Evolutionary conservation across 2,888 invertebrate genomes (phyloP).

Genomic region (Amblyjoppa proteus): DNA sequence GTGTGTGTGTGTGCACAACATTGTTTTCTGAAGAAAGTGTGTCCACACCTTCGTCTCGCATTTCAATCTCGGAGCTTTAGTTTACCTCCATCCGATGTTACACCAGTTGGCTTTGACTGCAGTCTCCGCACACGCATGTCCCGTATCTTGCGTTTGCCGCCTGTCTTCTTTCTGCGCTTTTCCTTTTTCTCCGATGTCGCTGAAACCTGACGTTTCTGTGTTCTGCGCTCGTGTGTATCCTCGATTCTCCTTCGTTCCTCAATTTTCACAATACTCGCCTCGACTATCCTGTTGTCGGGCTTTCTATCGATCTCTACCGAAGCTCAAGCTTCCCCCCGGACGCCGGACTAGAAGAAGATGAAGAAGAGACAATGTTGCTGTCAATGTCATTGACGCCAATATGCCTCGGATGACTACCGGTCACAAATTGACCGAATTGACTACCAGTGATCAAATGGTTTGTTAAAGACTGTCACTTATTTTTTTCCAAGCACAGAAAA

Average conservation of each 20-base stretch:
- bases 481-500: not conserved
- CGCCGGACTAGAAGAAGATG: no score
- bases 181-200: not conserved
- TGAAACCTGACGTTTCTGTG: not conserved
- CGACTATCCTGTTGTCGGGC: not conserved
- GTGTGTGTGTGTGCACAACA: not conserved
- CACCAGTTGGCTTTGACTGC: constrained; percentile 3
- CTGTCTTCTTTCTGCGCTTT: not conserved
- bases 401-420: no score
- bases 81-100: not conserved
- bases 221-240: not conserved
- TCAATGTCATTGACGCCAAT: no score
- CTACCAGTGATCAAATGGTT: not conserved
- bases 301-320: not conserved
- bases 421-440: no score
- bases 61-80: not conserved
- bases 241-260: not conserved
- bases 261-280: not conserved
- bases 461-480: not conserved
- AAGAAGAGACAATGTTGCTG: no score
- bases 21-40: not conserved
- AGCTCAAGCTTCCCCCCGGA: no score
- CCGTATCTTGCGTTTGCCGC: not conserved
- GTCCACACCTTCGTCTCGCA: not conserved
- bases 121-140: not conserved